Conservation (phyloP, 64 coral and sea anemone genomes). For the Pocillopora damicornis region DNA sequence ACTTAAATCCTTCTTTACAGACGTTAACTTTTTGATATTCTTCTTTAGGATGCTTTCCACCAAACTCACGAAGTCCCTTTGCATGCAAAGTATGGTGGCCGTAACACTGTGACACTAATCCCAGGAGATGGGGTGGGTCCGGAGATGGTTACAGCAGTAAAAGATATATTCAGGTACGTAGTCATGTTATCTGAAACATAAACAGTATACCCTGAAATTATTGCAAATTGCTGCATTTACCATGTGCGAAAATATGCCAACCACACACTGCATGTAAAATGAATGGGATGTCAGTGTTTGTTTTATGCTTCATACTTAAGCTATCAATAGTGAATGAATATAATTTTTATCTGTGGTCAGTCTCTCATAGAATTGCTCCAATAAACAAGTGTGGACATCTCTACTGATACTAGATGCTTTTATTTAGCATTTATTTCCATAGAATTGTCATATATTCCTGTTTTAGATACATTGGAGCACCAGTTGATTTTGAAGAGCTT, state of each 20-base stretch:
- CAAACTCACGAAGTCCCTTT: slow-evolving; percentile 64
- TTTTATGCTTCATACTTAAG: no score
- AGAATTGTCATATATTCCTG: background rate
- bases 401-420: background rate
- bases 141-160: slow-evolving; percentile 81
- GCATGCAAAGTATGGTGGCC: slow-evolving; percentile 94
- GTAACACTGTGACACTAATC: slow-evolving; percentile 94
- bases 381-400: background rate
- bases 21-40: background rate
- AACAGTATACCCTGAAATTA: no score
- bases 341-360: no score
- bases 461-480: slow-evolving; percentile 84
- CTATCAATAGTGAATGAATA: no score
- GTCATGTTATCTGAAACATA: background rate
- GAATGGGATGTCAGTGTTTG: no score
- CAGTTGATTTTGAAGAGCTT: slow-evolving; percentile 96
- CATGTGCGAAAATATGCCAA: background rate
- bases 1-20: no score
- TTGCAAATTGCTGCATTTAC: no score
- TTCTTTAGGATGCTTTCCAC: slow-evolving; percentile 11
- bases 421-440: background rate
- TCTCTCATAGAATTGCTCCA: no score
- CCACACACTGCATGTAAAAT: no score
- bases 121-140: slow-evolving; percentile 97
- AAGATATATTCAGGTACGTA: slow-evolving; percentile 89